Percentiles rank a stretch among this genome's conserved stretches.
phyloP scores from a whole-genome alignment of 2,888 invertebrate species.

The Melinopterus prodromus region DNA sequence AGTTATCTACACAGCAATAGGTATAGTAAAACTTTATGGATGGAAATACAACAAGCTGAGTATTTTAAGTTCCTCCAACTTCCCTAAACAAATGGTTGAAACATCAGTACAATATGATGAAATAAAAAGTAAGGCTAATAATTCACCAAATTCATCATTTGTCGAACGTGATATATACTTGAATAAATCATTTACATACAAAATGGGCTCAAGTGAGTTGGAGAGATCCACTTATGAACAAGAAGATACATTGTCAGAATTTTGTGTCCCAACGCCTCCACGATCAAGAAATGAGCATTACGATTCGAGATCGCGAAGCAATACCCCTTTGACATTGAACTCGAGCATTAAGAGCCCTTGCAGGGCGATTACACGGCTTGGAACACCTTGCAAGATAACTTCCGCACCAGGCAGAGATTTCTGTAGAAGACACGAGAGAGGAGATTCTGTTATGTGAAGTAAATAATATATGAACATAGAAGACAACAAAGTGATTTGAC shows the following conservation, averaged over 20 bases:
- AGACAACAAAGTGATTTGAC: background rate
- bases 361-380: slow-evolving; percentile 54
- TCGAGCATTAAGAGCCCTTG: slow-evolving; percentile 48
- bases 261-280: slow-evolving; percentile 52
- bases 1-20: background rate
- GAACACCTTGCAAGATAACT: slow-evolving; percentile 56
- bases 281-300: slow-evolving; percentile 50
- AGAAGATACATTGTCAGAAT: slow-evolving; percentile 39
- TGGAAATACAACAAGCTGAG: background rate
- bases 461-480: background rate
- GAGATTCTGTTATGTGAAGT: slow-evolving; percentile 55
- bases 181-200: background rate
- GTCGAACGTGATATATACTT: background rate
- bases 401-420: slow-evolving; percentile 54
- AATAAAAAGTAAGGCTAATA: background rate
- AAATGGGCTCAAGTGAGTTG: background rate
- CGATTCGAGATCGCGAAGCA: slow-evolving; percentile 53
- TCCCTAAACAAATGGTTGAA: background rate
- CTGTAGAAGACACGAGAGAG: slow-evolving; percentile 57
- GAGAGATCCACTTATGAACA: slow-evolving; percentile 26
- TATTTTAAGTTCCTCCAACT: background rate
- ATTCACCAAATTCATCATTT: slow-evolving; percentile 7
- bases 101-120: slow-evolving; percentile 15
- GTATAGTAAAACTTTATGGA: background rate
- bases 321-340: slow-evolving; percentile 53